Base-by-base conservation (phyloP, 2,113 vertebrate species). In the Ciconia boyciana region DNA sequence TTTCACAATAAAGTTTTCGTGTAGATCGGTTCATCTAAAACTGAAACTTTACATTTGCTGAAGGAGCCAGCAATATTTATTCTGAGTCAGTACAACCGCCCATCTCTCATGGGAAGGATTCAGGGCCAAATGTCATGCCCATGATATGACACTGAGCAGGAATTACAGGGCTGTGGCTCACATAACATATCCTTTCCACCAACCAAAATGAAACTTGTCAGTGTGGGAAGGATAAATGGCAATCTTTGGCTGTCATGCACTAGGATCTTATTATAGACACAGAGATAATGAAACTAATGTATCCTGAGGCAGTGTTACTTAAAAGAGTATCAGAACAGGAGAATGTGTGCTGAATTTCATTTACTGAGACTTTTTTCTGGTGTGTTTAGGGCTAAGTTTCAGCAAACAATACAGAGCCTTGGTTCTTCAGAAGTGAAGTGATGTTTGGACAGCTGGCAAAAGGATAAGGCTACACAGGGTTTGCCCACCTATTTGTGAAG, bases 261-360 rank as follows among this genome's bases (percentile, higher is more conserved):
- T 70, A 70, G 66, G 89, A 87, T 97, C 96, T 87, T 97, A 97
- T 97, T 96, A 94, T 93, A 97, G 94, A 87, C 66, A 91, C 70
- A 93, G 89, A 95, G 92, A 96, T 94, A 97, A 96, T 96, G 96
- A 96, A 97, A 97, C 94, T 97, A 97, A 97, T 95, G 95, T 97
- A 96, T 94, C 94, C 91, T 48, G 83, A 95, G 91, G 96, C 91
- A 93, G 54, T 72, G 84, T 94, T 95, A 88, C 89, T 97, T 97
- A 85, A 94, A 92, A 95, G 91, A 93, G 64, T 87, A 93, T 83
- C 77, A 91, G 94, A 89, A 89, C 46, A 91, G 58, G 87, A 91
- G 87, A 85, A 89, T 95, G 89, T 95, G 94, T 1, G 3, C 62
- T 91, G 94, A 94, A 96, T 96, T 82, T 94, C 13, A 94, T 94